phyloP scores from a whole-genome alignment of 2,797 vertebrate genomes.

The Benthosema pterotum region DNA sequence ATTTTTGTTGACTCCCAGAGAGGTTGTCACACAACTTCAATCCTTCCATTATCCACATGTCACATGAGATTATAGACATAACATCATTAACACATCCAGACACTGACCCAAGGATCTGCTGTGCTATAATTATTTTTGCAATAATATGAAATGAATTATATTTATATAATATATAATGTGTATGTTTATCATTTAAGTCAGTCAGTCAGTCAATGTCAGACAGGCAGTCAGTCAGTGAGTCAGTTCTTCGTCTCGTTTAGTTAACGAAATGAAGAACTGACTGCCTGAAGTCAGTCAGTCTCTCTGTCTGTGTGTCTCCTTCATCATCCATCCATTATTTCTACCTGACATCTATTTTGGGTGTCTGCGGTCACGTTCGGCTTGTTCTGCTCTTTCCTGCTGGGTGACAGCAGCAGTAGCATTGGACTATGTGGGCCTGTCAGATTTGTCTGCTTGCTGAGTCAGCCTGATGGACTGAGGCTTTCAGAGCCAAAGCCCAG shows the following conservation, averaged over 20 bases:
- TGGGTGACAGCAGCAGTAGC: background rate
- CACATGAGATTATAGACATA: background rate
- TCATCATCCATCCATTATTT: background rate
- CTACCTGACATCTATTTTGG: background rate
- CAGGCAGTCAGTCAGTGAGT: background rate
- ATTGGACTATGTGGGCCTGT: slow-evolving; percentile 12
- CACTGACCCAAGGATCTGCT: no score
- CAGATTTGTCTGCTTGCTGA: slow-evolving; percentile 48
- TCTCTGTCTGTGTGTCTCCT: background rate
- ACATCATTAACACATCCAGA: background rate
- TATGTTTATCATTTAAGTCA: no score
- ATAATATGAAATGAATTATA: no score
- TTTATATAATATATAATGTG: no score
- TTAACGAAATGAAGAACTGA: no score
- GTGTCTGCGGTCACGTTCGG: background rate
- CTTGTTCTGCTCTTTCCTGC: background rate
- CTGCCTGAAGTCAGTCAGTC: slow-evolving; percentile 23
- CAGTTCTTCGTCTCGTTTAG: no score
- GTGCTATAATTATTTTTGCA: no score
- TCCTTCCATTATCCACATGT: background rate
- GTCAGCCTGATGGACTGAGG: slow-evolving; percentile 44
- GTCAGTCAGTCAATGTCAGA: no score
- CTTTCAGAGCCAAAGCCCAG: slow-evolving; percentile 24
- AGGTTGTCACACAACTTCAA: slow-evolving; percentile 10
- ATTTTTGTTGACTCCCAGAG: slow-evolving; percentile 1